Evolutionary conservation across 1,140 invertebrate genomes (phyloP), one percentile per base, ranked within the genome.

Genomic region (Drosophila athabasca): DNA sequence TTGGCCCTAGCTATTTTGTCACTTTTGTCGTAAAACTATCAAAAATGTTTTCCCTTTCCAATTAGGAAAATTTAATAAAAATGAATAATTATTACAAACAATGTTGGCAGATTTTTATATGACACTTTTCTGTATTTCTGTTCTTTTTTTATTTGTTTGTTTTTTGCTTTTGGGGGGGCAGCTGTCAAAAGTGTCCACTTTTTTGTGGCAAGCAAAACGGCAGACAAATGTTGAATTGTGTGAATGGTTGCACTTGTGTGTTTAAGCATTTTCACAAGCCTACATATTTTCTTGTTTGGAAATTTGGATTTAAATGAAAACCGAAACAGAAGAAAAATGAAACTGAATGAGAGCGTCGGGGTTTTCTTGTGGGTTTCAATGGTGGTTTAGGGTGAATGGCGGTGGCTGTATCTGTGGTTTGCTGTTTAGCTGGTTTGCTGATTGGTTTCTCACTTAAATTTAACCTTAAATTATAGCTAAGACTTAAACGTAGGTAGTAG

Each of bases 1-100:
- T 9, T 35, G 8, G 31, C 35, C 35, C 9, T 39, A 39, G 35
- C 35, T 39, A 39, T 11, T 39, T 11, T 39, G 13, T 11, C 35
- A 39, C 35, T 39, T 13, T 11, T 39, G 35, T 39, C 9, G 7
- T 39, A 39, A 53, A 39, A 39, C 22, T 17, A 39, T 13, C 17
- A 1, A 53, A 11, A 39, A 13, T 13, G 2, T 3, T n/a, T 3
- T 52, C 17, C 54, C 49, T 55, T 73, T 52, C 58, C 52, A 61
- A 46, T 62, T 46, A 59, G 48, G 52, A 22, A 49, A 54, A 60
- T 54, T 77, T 64, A 57, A 75, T 69, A 70, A 80, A 75, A 70
- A 69, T 75, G 35, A 79, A 76, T 75, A 75, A 75, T 80, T 75
- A 70, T 65, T 64, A 61, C 51, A 77, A 80, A 81, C 81, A 81